phyloP scores from a whole-genome alignment of 2,888 invertebrate genomes.

The Amitus sp. region DNA sequence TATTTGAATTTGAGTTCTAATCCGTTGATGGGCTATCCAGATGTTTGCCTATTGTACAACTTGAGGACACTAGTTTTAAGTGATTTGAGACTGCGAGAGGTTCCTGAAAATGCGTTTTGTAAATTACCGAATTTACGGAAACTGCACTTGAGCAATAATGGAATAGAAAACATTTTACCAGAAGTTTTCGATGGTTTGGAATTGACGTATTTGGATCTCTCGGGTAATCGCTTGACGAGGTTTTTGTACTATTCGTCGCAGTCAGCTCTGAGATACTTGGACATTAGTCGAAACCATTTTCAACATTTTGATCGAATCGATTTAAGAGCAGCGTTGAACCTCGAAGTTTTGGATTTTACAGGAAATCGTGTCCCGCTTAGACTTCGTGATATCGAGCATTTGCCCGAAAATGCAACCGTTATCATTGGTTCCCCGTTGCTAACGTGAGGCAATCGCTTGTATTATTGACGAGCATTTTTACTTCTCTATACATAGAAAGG shows the following conservation, averaged over 20 bases:
- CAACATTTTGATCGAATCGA: background rate
- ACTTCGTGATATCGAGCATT: background rate
- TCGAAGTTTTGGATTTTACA: background rate
- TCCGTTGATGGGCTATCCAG: background rate
- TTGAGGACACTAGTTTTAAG: background rate
- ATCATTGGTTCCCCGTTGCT: no score
- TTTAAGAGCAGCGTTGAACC: background rate
- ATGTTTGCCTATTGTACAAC: background rate
- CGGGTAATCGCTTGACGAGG: background rate
- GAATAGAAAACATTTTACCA: background rate
- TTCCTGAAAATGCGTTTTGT: background rate
- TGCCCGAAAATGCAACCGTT: background rate
- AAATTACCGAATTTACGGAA: conserved; percentile 1
- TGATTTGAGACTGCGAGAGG: background rate
- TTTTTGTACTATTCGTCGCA: background rate
- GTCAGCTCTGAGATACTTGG: background rate
- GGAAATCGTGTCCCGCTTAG: background rate
- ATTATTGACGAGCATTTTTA: no score
- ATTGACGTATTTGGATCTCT: conserved; percentile 3
- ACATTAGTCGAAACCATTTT: background rate
- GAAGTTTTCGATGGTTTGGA: background rate
- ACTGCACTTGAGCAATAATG: background rate
- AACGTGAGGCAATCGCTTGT: no score
- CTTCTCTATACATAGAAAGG: no score
- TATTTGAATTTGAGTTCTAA: conserved; percentile 6